A percentile compares a stretch with the other conserved stretches of the same genome.
Conservation (phyloP, 2,113 vertebrate species). For the Arenaria interpres region DNA sequence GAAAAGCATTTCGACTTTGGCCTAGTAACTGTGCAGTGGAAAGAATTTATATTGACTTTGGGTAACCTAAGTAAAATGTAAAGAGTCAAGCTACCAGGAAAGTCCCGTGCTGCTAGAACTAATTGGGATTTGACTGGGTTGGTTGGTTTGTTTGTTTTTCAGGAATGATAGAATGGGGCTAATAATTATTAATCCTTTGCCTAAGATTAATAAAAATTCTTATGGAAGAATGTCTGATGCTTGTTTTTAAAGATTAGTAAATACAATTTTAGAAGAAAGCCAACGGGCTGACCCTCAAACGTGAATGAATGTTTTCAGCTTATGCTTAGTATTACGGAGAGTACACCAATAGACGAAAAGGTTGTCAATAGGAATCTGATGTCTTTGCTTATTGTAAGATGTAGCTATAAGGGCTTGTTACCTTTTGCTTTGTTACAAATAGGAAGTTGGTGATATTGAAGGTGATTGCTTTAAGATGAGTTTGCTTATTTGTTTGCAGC, state of each 20-base stretch:
- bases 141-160: not conserved
- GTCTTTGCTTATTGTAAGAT: not conserved
- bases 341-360: not conserved
- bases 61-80: not conserved
- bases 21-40: not conserved
- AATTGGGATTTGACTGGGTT: not conserved
- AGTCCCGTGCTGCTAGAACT: not conserved
- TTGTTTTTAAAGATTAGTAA: not conserved
- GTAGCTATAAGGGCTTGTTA: not conserved
- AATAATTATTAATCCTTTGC: not conserved
- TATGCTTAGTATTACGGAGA: not conserved
- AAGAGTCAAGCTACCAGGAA: not conserved
- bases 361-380: not conserved
- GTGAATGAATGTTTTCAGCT: not conserved
- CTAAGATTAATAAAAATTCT: not conserved
- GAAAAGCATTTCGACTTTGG: not conserved
- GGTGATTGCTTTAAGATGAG: not conserved
- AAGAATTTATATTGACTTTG: not conserved
- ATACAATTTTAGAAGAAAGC: not conserved
- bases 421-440: not conserved
- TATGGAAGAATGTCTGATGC: not conserved
- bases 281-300: not conserved
- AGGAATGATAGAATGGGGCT: not conserved
- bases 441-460: not conserved
- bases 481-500: not conserved